These are phyloP conservation scores for Meloidogyne floridensis DNA, from an alignment of 1,140 invertebrate species.

Conservation along the genomic window DNA sequence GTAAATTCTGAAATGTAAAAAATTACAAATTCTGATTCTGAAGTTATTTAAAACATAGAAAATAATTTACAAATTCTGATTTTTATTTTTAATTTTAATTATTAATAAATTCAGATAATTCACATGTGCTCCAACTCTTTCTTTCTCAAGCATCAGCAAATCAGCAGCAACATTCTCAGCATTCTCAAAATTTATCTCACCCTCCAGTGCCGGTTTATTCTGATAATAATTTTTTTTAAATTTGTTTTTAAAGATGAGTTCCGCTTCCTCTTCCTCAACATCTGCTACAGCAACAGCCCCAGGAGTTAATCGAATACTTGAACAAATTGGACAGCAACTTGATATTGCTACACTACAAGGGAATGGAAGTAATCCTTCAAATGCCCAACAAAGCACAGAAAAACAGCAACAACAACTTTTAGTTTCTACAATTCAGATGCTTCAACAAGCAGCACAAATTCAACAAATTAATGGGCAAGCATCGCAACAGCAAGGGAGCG, in stretches of 20 bases:
- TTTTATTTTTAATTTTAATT: neutral
- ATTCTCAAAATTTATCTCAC: neutral
- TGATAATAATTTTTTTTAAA: neutral
- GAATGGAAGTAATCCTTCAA: neutral
- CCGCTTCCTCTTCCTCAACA: constrained; percentile 3
- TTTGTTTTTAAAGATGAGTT: constrained; percentile 2
- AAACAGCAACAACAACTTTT: constrained; percentile 22
- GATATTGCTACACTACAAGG: neutral
- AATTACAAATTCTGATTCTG: neutral
- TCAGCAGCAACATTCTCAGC: constrained; percentile 14
- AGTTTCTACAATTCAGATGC: constrained; percentile 22
- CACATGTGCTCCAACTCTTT: constrained; percentile 28
- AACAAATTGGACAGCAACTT: neutral
- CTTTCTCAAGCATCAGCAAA: constrained; percentile 17
- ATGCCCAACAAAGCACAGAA: neutral
- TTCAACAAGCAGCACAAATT: constrained; percentile 27
- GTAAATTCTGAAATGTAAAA: neutral
- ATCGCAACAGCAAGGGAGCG: constrained; percentile 16
- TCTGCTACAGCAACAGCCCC: neutral
- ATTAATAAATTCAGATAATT: constrained; percentile 16
- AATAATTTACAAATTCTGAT: neutral
- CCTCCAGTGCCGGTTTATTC: constrained; percentile 10
- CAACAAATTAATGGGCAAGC: constrained; percentile 15
- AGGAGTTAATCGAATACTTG: neutral
- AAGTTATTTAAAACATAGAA: no score